Conservation (phyloP, 2,888 invertebrate genomes). For the Galeruca laticollis region DNA sequence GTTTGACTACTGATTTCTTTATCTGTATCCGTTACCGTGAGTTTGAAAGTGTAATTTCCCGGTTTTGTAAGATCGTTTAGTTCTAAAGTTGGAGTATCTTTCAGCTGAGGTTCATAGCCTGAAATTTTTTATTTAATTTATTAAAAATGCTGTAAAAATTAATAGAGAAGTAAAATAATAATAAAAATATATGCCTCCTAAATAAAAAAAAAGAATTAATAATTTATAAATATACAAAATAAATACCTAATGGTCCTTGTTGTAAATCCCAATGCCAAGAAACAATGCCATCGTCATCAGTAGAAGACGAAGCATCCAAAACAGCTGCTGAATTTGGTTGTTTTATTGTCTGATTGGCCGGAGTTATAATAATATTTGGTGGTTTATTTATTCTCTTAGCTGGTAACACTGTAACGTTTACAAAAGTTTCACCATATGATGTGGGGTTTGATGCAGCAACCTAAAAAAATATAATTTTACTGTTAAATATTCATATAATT, state of each 20-base stretch:
- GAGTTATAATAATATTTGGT: slow-evolving; percentile 88
- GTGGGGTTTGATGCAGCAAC: slow-evolving; percentile 82
- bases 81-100: slow-evolving; percentile 85
- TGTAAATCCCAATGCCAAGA: slow-evolving; percentile 94
- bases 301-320: slow-evolving; percentile 78
- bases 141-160: too few relatives aligned
- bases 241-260: slow-evolving; percentile 78
- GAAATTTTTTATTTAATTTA: slow-evolving; percentile 54
- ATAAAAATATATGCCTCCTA: too few relatives aligned
- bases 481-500: neutral
- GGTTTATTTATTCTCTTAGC: slow-evolving; percentile 85
- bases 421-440: slow-evolving; percentile 84
- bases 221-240: too few relatives aligned
- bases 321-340: slow-evolving; percentile 91
- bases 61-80: slow-evolving; percentile 86
- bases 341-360: slow-evolving; percentile 87
- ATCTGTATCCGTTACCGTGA: slow-evolving; percentile 93
- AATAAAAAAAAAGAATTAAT: too few relatives aligned
- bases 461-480: slow-evolving; percentile 45
- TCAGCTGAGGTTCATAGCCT: slow-evolving; percentile 84
- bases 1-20: slow-evolving; percentile 86
- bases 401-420: slow-evolving; percentile 91
- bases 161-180: too few relatives aligned
- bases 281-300: slow-evolving; percentile 86
- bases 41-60: slow-evolving; percentile 90